Evolutionary conservation across 2,113 vertebrate genomes (phyloP), one percentile per base, ranked within the genome.

Genomic region (Helogale parvula): DNA sequence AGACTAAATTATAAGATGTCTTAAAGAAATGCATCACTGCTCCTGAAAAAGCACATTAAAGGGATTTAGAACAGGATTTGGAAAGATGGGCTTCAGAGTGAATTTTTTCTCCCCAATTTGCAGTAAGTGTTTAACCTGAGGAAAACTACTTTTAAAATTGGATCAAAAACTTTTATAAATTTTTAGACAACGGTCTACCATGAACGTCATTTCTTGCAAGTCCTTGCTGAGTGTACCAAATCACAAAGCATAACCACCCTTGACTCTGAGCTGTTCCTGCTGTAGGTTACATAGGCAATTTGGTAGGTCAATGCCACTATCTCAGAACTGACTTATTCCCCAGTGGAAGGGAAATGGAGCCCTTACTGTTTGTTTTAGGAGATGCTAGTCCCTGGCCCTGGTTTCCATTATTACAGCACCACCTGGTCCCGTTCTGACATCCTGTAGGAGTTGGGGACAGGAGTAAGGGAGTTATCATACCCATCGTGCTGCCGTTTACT

Each of bases 31-130:
- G 35, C 6, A 82, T 35, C 35, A 41, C 2, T 91, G 2, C 15
- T 89, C 41, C 15, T 76, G 27, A n/a, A 33, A 77, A 63, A 72
- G 41, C 19, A 93, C 93, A 41, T 54, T 45, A 81, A 90, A 96
- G 25, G 14, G 2, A 11, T 7, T 94, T 90, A 47, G 11, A 89
- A 84, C 45, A 80, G 29, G 17, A 68, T 90, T 87, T 8, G 35
- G 41, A 74, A 97, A 90, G 27, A 68, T 38, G 45, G 7, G 2
- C 7, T 65, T 9, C 23, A 13, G 52, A 84, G 29, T 57, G 4
- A 1, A 2, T 23, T 38, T 5, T 33, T 63, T 27, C 12, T 31
- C 14, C 31, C 9, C 10, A 29, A 41, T 83, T 90, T 84, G 35
- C 19, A 95, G 27, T 54, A 90, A 27, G 1, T 71, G 7, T 77